A percentile compares a stretch with the other conserved stretches of the same genome.
These are phyloP conservation scores for Drosophila aldrichi DNA, from an alignment of 2,888 invertebrate genomes.

Conservation along the genomic window DNA sequence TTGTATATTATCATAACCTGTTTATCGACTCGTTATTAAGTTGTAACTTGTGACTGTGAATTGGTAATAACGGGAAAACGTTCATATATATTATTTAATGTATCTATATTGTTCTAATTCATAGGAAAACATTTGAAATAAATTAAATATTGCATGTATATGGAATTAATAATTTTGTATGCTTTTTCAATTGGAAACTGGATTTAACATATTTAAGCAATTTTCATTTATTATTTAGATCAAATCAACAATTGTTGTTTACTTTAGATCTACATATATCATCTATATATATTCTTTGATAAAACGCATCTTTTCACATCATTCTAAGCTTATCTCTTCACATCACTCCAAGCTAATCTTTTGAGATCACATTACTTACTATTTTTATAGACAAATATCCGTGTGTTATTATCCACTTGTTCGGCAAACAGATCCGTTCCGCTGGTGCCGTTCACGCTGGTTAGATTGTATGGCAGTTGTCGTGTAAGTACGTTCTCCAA, in stretches of 20 bases:
- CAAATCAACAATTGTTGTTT: background rate
- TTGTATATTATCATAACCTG: slow-evolving; percentile 27
- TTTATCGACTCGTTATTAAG: slow-evolving; percentile 32
- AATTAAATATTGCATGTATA: background rate
- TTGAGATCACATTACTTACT: slow-evolving; percentile 64
- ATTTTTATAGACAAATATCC: slow-evolving; percentile 75
- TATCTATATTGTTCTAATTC: background rate
- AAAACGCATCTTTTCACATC: background rate
- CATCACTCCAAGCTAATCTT: background rate
- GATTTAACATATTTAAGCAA: background rate
- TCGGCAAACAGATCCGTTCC: slow-evolving; percentile 53
- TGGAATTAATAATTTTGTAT: background rate
- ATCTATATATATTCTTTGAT: background rate
- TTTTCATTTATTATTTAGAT: background rate
- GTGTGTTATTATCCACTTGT: slow-evolving; percentile 66
- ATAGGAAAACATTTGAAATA: background rate
- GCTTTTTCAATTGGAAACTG: background rate
- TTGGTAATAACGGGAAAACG: slow-evolving; percentile 8
- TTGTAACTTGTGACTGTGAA: slow-evolving; percentile 13
- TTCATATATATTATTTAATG: slow-evolving; percentile 1
- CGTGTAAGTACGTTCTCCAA: slow-evolving; percentile 62
- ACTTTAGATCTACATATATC: background rate
- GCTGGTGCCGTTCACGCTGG: slow-evolving; percentile 49
- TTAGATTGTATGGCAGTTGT: slow-evolving; percentile 55
- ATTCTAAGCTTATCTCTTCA: too few species aligned